Evolutionary conservation across 2,797 vertebrate genomes (phyloP).

Genomic region (Sphenodon punctatus): DNA sequence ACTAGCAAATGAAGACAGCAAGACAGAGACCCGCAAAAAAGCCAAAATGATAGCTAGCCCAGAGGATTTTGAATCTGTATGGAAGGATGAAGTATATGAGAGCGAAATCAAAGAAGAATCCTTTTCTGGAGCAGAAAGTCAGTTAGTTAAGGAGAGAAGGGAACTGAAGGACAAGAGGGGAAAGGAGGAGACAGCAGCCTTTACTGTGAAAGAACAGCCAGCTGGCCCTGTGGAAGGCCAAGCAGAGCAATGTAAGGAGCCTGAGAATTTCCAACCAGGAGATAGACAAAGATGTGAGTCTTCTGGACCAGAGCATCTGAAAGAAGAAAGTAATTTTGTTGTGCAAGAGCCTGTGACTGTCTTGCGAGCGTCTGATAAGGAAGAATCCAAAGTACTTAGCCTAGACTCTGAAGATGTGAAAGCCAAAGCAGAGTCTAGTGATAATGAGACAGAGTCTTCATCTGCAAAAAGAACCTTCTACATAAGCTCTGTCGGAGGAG

Average conservation of each 20-base stretch:
- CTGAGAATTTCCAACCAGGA: slow-evolving; percentile 18
- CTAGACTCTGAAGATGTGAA: slow-evolving; percentile 42
- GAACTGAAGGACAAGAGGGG: slow-evolving; percentile 24
- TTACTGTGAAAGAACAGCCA: slow-evolving; percentile 5
- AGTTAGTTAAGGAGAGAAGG: background rate
- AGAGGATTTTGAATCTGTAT: slow-evolving; percentile 72
- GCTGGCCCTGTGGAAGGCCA: slow-evolving; percentile 62
- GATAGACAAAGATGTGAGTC: background rate
- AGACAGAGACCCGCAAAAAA: slow-evolving; percentile 31
- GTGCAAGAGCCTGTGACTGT: background rate
- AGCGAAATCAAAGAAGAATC: slow-evolving; percentile 31
- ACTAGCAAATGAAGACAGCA: slow-evolving; percentile 32
- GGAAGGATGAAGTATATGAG: slow-evolving; percentile 64
- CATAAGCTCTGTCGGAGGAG: slow-evolving; percentile 61
- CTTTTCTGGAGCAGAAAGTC: background rate
- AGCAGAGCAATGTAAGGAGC: slow-evolving; percentile 64
- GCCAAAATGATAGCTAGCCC: slow-evolving; percentile 75
- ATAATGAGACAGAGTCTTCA: slow-evolving; percentile 56
- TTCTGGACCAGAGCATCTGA: slow-evolving; percentile 2
- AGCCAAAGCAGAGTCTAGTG: slow-evolving; percentile 61
- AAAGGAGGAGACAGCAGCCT: background rate
- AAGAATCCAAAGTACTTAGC: slow-evolving; percentile 47
- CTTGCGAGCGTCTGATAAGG: slow-evolving; percentile 52
- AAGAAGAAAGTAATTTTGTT: background rate
- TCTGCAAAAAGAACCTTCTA: slow-evolving; percentile 73